Percentiles rank a stretch among this genome's conserved stretches.
These are phyloP conservation scores for Epizoanthus illoricatus DNA, from an alignment of 92 coral and sea anemone genomes.

Conservation along the genomic window DNA sequence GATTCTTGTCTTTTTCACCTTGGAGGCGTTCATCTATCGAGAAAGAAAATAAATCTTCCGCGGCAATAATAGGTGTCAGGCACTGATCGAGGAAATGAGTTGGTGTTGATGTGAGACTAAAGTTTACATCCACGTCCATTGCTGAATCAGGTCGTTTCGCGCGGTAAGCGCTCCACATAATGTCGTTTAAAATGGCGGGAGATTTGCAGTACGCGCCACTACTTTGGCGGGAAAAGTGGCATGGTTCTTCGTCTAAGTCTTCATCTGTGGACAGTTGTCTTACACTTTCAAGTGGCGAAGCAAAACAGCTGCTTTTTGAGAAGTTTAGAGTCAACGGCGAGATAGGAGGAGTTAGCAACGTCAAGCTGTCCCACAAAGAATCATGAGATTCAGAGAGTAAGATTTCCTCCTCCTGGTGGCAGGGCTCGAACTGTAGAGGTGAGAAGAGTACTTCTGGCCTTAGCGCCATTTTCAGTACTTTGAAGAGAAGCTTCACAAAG, in stretches of 20 bases:
- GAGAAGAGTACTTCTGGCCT: not conserved
- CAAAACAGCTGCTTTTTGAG: not conserved
- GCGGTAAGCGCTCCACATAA: slow-evolving; percentile 85
- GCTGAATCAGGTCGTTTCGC: slow-evolving; percentile 78
- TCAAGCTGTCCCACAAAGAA: slow-evolving; percentile 47
- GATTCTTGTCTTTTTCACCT: not conserved
- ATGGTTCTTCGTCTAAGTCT: slow-evolving; percentile 54
- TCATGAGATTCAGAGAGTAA: slow-evolving; percentile 36
- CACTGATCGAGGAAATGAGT: slow-evolving; percentile 55
- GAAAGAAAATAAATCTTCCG: slow-evolving; percentile 66
- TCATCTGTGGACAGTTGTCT: slow-evolving; percentile 41
- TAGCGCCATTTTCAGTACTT: not conserved
- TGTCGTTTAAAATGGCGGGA: slow-evolving; percentile 77
- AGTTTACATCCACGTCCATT: slow-evolving; percentile 67
- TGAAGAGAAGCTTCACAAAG: not conserved
- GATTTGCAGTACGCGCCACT: slow-evolving; percentile 46
- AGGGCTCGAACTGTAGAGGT: not conserved
- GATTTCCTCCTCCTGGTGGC: slow-evolving; percentile 29
- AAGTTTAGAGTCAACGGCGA: slow-evolving; percentile 42
- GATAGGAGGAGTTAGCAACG: slow-evolving; percentile 72
- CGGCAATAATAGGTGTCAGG: slow-evolving; percentile 41
- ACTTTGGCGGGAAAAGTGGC: slow-evolving; percentile 52
- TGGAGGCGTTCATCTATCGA: slow-evolving; percentile 15
- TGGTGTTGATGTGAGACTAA: slow-evolving; percentile 62
- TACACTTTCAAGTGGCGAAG: slow-evolving; percentile 3